Percentiles rank a stretch among this genome's conserved stretches.
Evolutionary conservation across 2,113 vertebrate species (phyloP).

Genomic region (Onychostoma macrolepis): DNA sequence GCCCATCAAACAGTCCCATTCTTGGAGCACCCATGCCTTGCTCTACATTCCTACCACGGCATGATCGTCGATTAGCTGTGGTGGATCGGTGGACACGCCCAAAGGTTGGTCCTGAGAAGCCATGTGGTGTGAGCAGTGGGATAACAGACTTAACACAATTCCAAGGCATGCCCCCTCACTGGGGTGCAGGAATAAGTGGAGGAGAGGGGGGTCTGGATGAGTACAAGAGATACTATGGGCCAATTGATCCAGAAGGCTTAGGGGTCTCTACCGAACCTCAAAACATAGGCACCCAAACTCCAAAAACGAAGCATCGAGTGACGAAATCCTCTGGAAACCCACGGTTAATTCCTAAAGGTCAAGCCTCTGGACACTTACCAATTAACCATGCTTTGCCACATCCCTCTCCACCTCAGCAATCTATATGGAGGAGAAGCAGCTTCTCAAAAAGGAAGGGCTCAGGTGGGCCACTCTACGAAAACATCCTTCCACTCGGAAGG

Average conservation of each 20-base stretch:
- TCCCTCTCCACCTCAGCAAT: constrained; percentile 71
- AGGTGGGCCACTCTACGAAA: constrained; percentile 78
- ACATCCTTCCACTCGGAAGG: constrained; percentile 75
- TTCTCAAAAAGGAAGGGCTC: constrained; percentile 73
- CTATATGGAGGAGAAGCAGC: constrained; percentile 76
- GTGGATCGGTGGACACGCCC: constrained; percentile 87
- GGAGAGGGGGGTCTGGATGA: constrained; percentile 79
- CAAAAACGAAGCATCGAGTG: constrained; percentile 69
- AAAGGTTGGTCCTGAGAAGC: constrained; percentile 77
- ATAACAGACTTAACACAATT: constrained; percentile 72
- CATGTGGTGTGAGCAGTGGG: constrained; percentile 67
- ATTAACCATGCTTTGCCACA: constrained; percentile 68
- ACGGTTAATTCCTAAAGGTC: constrained; percentile 67
- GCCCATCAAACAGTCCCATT: constrained; percentile 81
- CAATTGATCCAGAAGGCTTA: constrained; percentile 89
- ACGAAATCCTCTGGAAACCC: constrained; percentile 71
- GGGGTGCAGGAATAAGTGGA: constrained; percentile 64
- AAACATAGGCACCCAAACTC: constrained; percentile 67
- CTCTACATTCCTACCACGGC: constrained; percentile 84
- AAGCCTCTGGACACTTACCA: constrained; percentile 66
- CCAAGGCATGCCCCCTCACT: constrained; percentile 70
- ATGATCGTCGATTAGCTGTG: constrained; percentile 81
- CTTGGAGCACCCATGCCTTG: constrained; percentile 82
- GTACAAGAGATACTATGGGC: constrained; percentile 90
- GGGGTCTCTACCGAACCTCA: constrained; percentile 73